Percentiles rank a stretch among this genome's conserved stretches.
These are phyloP conservation scores for Tuberolachnus salignus DNA, from an alignment of 2,888 invertebrate genomes.

Conservation along the genomic window DNA sequence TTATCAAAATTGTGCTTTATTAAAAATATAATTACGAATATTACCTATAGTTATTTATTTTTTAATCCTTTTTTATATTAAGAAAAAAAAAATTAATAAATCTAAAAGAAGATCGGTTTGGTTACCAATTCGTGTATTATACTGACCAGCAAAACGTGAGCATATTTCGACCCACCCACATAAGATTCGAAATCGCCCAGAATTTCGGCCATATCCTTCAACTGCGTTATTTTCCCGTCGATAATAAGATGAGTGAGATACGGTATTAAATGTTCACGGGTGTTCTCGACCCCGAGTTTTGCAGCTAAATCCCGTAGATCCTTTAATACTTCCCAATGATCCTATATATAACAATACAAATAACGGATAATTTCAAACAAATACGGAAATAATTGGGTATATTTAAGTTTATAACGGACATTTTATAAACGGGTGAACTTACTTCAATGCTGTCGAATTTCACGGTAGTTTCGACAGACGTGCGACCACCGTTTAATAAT, in stretches of 20 bases:
- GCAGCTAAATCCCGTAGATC: slow-evolving; percentile 11
- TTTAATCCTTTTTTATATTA: too few relatives aligned
- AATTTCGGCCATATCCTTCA: slow-evolving; percentile 24
- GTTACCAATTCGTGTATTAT: background rate
- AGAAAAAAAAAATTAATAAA: too few relatives aligned
- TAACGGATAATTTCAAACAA: background rate
- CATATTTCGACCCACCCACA: slow-evolving; percentile 42
- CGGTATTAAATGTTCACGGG: slow-evolving; percentile 37
- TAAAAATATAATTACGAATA: too few relatives aligned
- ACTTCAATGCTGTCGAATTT: background rate
- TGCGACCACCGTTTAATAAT: background rate
- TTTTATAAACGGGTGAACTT: background rate
- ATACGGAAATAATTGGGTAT: too few relatives aligned
- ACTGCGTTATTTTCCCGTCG: background rate
- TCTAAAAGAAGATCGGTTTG: too few relatives aligned
- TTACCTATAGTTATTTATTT: too few relatives aligned
- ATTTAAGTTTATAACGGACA: background rate
- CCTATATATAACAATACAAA: slow-evolving; percentile 1
- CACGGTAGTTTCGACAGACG: background rate
- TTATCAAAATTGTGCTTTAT: too few relatives aligned
- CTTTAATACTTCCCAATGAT: background rate
- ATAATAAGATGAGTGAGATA: slow-evolving; percentile 28
- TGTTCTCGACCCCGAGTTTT: slow-evolving; percentile 24
- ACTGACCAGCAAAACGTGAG: slow-evolving; percentile 39
- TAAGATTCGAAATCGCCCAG: slow-evolving; percentile 42